These are phyloP conservation scores for Semaprochilodus insignis DNA, from an alignment of 2,797 vertebrate species.

Conservation along the genomic window DNA sequence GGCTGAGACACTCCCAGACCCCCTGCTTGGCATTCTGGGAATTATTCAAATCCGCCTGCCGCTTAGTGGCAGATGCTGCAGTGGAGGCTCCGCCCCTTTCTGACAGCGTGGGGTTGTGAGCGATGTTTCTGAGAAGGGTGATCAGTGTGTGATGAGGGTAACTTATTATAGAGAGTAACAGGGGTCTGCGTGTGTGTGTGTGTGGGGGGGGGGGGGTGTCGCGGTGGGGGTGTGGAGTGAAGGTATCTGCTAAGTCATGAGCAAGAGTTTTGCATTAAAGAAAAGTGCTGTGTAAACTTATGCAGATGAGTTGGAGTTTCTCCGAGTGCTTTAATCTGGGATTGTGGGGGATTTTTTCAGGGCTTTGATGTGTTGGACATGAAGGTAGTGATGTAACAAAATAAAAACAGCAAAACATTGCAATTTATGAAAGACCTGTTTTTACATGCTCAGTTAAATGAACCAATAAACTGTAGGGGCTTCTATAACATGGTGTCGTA, in stretches of 20 bases:
- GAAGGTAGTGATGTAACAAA: not conserved
- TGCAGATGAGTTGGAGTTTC: not conserved
- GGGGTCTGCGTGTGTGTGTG: not conserved
- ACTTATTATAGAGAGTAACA: not conserved
- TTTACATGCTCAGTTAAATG: too few species aligned
- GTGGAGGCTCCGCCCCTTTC: constrained; percentile 9
- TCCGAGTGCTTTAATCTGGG: not conserved
- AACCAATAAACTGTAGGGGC: too few species aligned
- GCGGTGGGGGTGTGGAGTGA: not conserved
- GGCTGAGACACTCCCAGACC: constrained; percentile 57
- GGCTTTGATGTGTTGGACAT: not conserved
- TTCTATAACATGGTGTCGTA: too few species aligned
- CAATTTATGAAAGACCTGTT: too few species aligned
- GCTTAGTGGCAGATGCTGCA: constrained; percentile 12
- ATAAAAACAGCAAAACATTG: not conserved
- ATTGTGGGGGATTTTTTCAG: not conserved
- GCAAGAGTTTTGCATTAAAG: not conserved
- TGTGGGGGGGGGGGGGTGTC: not conserved
- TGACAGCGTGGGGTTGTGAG: not conserved
- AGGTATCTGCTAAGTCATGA: not conserved
- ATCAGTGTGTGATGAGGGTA: not conserved
- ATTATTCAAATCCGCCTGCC: constrained; percentile 65
- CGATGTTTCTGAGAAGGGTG: not conserved
- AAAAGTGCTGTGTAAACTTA: not conserved
- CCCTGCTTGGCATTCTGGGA: constrained; percentile 78